phyloP scores from a whole-genome alignment of 1,140 invertebrate genomes.

The Temnothorax longispinosus region DNA sequence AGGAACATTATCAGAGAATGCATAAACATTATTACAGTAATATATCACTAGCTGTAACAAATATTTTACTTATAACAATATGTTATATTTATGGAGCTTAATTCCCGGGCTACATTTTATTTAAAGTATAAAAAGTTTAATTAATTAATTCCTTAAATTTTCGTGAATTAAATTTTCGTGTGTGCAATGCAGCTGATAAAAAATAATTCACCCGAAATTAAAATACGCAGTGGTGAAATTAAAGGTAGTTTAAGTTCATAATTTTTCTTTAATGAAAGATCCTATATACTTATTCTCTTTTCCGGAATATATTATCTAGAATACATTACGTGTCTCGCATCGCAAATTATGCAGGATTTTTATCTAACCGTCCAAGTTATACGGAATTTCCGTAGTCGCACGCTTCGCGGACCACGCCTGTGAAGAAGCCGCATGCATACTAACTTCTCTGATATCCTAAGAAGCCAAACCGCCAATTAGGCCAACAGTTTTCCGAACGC shows the following conservation, averaged over 20 bases:
- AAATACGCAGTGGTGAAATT: not conserved
- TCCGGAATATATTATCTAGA: too few relatives aligned
- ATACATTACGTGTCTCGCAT: not conserved
- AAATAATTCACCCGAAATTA: not conserved
- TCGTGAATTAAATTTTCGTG: not conserved
- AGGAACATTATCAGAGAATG: not conserved
- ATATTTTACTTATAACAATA: not conserved
- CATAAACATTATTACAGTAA: not conserved
- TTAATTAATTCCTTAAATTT: not conserved
- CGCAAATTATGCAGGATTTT: not conserved
- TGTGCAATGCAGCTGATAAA: not conserved
- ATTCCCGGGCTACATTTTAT: not conserved
- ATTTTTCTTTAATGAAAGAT: not conserved
- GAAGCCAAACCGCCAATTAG: slow-evolving; percentile 21
- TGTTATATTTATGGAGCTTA: not conserved
- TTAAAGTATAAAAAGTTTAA: not conserved
- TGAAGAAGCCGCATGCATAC: not conserved
- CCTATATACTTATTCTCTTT: not conserved
- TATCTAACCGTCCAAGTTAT: not conserved
- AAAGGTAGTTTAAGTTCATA: not conserved
- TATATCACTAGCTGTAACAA: not conserved
- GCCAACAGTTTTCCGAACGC: not conserved
- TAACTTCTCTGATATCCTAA: slow-evolving; percentile 19
- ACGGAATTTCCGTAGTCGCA: not conserved
- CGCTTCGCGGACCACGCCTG: not conserved